These are phyloP conservation scores for Schlechtendalia chinensis DNA, from an alignment of 1,140 invertebrate species.

Conservation along the genomic window DNA sequence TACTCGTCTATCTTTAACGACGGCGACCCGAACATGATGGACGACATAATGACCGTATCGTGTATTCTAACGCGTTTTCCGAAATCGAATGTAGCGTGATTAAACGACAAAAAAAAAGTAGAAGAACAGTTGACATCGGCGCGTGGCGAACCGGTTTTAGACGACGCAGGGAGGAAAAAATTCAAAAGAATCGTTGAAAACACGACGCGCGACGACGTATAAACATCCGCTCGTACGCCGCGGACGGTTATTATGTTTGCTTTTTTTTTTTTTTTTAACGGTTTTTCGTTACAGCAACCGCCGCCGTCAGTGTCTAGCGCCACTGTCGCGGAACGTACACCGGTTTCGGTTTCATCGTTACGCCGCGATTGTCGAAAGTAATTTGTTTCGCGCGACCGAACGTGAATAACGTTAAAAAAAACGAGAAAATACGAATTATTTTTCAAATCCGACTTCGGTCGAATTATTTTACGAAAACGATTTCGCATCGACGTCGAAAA, in stretches of 20 bases:
- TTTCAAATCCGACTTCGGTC: no score
- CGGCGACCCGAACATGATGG: constrained; percentile 24
- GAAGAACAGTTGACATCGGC: not conserved
- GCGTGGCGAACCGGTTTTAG: constrained; percentile 5
- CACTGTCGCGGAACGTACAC: not conserved
- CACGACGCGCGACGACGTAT: not conserved
- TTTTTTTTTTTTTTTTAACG: no score
- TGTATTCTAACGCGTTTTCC: not conserved
- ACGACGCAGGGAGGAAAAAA: not conserved
- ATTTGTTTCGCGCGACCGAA: no score
- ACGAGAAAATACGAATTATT: no score
- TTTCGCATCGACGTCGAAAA: no score
- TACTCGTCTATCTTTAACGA: constrained; percentile 2
- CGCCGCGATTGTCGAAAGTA: no score
- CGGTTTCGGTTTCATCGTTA: not conserved
- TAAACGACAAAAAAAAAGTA: no score
- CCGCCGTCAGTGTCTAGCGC: not conserved
- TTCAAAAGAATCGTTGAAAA: not conserved
- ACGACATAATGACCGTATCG: not conserved
- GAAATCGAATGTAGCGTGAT: not conserved
- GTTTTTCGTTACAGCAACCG: constrained; percentile 6
- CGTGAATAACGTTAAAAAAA: no score
- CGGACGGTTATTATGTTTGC: constrained; percentile 21
- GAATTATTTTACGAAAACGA: no score
- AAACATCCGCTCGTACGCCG: not conserved